Base-by-base conservation (phyloP, 1,140 invertebrate genomes). In the Drosophila carrolli region DNA sequence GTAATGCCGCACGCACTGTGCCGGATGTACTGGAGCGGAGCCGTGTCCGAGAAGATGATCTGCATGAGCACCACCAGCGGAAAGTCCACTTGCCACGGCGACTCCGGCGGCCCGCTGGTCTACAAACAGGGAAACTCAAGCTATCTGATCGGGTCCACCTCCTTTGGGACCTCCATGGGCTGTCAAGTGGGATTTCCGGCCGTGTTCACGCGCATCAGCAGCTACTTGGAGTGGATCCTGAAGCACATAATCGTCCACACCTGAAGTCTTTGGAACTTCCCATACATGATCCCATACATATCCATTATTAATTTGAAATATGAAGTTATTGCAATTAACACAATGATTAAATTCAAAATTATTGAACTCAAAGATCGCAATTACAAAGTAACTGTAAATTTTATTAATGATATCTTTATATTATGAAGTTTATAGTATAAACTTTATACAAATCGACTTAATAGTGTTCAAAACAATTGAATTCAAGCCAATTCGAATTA, bases 221-320 rank as follows among this genome's bases (percentile, higher is more conserved):
- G 80, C 47, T 94, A 92, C 80, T 75, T 94, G 23, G 79, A 91
- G 53, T 95, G 94, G 94, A 93, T 94, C 2, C 5, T 57, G 7
- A 13, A 75, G 1, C 50, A 73, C 23, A 48, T 65, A 1, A 35
- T 51, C 1, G 13, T 9, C 1, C 32, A 53, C 4, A 23, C 0
- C 19, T 48, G 10, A 48, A 29, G 44, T 23, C 23, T 23, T 23
- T 23, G 23, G 23, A 23, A 23, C 23, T 23, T 23, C 23, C 23
- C 23, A 23, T 23, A 23, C 2, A 23, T 4, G 23, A n/a, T n/a
- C n/a, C n/a, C n/a, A n/a, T n/a, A n/a, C n/a, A 23, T 23, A 2
- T 23, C 23, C 4, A 23, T 4, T 23, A 23, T 23, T 23, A 23
- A 23, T 23, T 23, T 23, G 23, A 23, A 3, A 2, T 23, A 23